phyloP scores from a whole-genome alignment of 2,888 invertebrate species.

The Erebia aethiops region DNA sequence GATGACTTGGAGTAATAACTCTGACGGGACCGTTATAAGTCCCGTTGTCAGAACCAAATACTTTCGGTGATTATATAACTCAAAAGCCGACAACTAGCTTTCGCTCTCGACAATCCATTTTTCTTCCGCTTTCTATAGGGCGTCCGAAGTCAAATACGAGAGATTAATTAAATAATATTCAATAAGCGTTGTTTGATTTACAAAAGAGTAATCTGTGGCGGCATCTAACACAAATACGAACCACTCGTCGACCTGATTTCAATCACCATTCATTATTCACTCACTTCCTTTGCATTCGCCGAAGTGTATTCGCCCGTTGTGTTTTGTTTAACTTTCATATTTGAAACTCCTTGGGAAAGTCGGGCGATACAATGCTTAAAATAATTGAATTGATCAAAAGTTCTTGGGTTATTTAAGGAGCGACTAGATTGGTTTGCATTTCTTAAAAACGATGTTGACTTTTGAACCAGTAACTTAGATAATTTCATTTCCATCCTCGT shows the following conservation, averaged over 20 bases:
- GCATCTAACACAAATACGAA: slow-evolving; percentile 79
- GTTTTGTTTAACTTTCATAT: slow-evolving; percentile 81
- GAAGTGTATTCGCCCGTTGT: slow-evolving; percentile 72
- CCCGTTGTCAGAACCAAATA: slow-evolving; percentile 44
- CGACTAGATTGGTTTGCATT: slow-evolving; percentile 47
- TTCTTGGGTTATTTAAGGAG: slow-evolving; percentile 56
- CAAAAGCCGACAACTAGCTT: slow-evolving; percentile 45
- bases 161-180: slow-evolving; percentile 80
- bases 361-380: slow-evolving; percentile 50
- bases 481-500: slow-evolving; percentile 16
- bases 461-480: slow-evolving; percentile 10
- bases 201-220: slow-evolving; percentile 80
- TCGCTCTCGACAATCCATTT: slow-evolving; percentile 49
- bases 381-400: slow-evolving; percentile 59
- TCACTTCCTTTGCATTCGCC: slow-evolving; percentile 78
- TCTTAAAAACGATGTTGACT: slow-evolving; percentile 18
- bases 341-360: slow-evolving; percentile 64
- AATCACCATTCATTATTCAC: slow-evolving; percentile 81
- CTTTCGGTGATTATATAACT: slow-evolving; percentile 41
- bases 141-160: slow-evolving; percentile 71
- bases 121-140: slow-evolving; percentile 49
- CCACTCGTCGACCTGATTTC: slow-evolving; percentile 75
- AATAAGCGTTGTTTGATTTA: slow-evolving; percentile 80
- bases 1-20: slow-evolving; percentile 54
- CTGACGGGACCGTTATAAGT: slow-evolving; percentile 50